Base-by-base conservation (phyloP, 2,797 vertebrate genomes). In the Toxotes lorentzi region DNA sequence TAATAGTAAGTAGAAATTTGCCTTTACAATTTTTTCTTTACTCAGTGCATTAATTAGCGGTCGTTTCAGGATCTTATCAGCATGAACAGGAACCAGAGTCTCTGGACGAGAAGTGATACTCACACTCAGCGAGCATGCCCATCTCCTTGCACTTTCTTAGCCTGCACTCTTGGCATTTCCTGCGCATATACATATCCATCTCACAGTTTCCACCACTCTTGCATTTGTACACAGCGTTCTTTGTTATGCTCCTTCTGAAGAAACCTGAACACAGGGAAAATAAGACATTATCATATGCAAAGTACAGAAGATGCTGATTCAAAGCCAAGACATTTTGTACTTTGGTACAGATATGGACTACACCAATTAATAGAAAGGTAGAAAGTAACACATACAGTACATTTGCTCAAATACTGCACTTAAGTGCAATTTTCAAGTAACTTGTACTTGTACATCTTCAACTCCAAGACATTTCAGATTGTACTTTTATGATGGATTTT, bases 171-270 rank as follows among this genome's bases (percentile, higher is more conserved):
- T 99, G 98, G 86, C 98, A 99, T 82, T 99, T 99, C 70, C 98
- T 96, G 59, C 98, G 96, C 98, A 99, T 99, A 86, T 99, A 99
- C 98, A 99, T 99, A 89, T 99, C 98, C 98, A 99, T 99, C 93
- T 99, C 98, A 4, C 98, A 99, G 94, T 96, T 97, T 70, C 98
- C 97, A 10, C 97, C 98, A 0, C 95, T 99, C 93, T 99, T 99
- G 91, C 98, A 99, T 86, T 98, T 99, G 94, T 99, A 99, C 71
- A 98, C 95, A 0, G 98, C 98, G 0, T 99, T 99, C 93, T 99
- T 99, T 35, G 98, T 99, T 76, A 99, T 98, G 85, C 98, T 99
- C 86, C 98, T 96, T 90, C 98, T 96, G 95, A 99, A 99, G 94
- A 99, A 99, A 63, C 98, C 98, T 99, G 76, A 9, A 71, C 47